phyloP scores from a whole-genome alignment of 1,140 invertebrate genomes.

The Hesperophylax magnus region DNA sequence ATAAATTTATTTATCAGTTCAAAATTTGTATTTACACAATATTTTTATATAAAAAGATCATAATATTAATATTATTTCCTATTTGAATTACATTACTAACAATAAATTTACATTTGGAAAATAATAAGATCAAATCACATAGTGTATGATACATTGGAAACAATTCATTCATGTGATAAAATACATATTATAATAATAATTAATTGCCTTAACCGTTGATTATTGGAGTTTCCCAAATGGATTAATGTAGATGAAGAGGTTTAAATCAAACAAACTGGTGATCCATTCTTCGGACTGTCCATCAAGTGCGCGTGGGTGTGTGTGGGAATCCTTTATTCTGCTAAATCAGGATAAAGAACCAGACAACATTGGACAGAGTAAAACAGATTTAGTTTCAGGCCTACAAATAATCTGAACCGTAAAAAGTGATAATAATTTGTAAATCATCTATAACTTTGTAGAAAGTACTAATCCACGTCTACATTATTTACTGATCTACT shows the following conservation, averaged over 20 bases:
- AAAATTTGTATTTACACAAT: constrained; percentile 58
- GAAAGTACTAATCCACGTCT: constrained; percentile 27
- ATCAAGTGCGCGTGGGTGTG: too few species aligned
- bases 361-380: background rate
- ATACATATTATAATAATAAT: constrained; percentile 19
- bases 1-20: constrained; percentile 59
- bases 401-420: background rate
- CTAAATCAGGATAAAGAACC: background rate
- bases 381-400: background rate
- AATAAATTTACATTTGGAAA: constrained; percentile 55
- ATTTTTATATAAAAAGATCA: constrained; percentile 57
- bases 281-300: too few species aligned
- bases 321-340: background rate
- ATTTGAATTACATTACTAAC: constrained; percentile 55
- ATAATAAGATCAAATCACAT: constrained; percentile 47
- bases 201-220: constrained; percentile 25
- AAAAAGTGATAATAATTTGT: background rate
- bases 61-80: constrained; percentile 56
- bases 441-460: constrained; percentile 28
- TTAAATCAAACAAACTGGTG: too few species aligned
- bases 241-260: too few species aligned
- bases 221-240: background rate
- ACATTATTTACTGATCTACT: constrained; percentile 30
- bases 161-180: constrained; percentile 27
- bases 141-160: constrained; percentile 40